These are phyloP conservation scores for Polymixis flavicincta DNA, from an alignment of 2,888 invertebrate genomes.

Conservation along the genomic window DNA sequence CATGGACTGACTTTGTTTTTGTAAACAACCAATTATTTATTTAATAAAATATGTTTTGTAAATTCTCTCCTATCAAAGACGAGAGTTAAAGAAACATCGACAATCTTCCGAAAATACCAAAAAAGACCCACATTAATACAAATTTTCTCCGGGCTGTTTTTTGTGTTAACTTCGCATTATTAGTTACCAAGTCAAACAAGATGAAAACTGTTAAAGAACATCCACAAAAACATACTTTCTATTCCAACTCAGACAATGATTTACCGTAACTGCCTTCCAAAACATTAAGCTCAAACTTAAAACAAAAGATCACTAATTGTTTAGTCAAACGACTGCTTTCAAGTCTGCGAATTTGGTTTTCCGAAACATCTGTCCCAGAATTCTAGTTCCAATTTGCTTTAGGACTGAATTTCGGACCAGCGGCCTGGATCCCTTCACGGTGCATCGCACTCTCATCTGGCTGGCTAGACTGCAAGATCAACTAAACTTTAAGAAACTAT, in stretches of 20 bases:
- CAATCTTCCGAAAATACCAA: not conserved
- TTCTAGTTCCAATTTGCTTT: conserved; percentile 29
- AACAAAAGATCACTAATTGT: conserved; percentile 46
- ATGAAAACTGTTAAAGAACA: conserved; percentile 21
- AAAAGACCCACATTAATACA: not conserved
- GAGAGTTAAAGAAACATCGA: too few species aligned
- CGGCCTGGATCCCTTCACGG: conserved; percentile 34
- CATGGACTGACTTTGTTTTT: too few species aligned
- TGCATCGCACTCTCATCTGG: conserved; percentile 36
- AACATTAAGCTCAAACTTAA: conserved; percentile 42
- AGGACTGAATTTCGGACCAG: conserved; percentile 26
- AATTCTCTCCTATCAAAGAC: too few species aligned
- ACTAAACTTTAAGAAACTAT: conserved; percentile 58
- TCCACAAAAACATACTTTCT: conserved; percentile 39
- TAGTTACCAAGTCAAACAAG: conserved; percentile 19
- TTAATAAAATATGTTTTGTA: too few species aligned
- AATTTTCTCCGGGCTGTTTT: not conserved
- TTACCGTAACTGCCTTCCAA: conserved; percentile 36
- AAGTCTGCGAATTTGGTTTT: conserved; percentile 18
- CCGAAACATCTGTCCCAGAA: conserved; percentile 33
- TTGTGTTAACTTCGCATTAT: not conserved
- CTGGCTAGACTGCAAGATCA: conserved; percentile 38
- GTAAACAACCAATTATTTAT: too few species aligned
- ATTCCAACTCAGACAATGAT: conserved; percentile 35
- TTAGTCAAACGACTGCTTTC: conserved; percentile 37